Conservation (phyloP, 2,888 invertebrate genomes). For the Esperia sulphurella region DNA sequence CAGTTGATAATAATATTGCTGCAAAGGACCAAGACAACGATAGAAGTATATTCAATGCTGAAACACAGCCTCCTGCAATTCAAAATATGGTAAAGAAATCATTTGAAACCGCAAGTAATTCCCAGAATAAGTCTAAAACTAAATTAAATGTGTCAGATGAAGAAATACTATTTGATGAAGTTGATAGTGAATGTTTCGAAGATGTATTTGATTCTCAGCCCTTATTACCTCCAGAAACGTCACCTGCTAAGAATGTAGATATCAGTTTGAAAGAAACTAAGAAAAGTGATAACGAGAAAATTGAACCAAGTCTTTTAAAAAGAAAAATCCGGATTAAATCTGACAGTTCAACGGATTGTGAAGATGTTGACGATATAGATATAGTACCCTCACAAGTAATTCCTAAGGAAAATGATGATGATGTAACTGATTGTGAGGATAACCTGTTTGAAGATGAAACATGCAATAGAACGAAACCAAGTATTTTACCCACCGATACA, state of each 20-base stretch:
- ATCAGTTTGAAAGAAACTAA: conserved; percentile 8
- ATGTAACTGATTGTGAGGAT: conserved; percentile 48
- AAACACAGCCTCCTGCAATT: conserved; percentile 29
- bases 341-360: conserved; percentile 44
- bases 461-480: background rate
- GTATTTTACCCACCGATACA: conserved; percentile 1
- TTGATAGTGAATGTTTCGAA: conserved; percentile 35
- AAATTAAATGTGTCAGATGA: conserved; percentile 45
- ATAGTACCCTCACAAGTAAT: conserved; percentile 39
- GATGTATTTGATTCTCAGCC: conserved; percentile 54
- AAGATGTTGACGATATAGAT: conserved; percentile 44
- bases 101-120: background rate
- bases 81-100: conserved; percentile 10
- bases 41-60: conserved; percentile 22
- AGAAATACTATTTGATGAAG: conserved; percentile 51
- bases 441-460: conserved; percentile 20
- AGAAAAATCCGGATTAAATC: conserved; percentile 22
- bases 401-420: conserved; percentile 28
- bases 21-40: background rate
- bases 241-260: conserved; percentile 6
- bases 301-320: conserved; percentile 20
- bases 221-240: conserved; percentile 37
- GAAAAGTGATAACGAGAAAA: conserved; percentile 20
- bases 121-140: conserved; percentile 6
- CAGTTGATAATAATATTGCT: background rate